Conservation (phyloP, 2,797 vertebrate genomes). For the Microcaecilia unicolor region DNA sequence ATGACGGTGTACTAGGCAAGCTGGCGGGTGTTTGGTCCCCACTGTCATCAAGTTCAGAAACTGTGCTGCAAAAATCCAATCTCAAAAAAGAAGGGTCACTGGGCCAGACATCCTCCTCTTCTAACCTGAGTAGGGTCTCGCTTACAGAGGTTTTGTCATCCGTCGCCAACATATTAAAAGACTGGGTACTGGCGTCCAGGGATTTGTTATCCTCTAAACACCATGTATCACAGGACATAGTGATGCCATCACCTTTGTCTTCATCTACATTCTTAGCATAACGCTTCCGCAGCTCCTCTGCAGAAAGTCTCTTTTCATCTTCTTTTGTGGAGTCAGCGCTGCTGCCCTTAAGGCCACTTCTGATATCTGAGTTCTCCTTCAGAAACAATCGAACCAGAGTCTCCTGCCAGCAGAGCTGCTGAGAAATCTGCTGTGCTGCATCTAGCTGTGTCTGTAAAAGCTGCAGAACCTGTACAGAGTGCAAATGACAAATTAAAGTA, state of each 20-base stretch:
- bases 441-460: constrained; percentile 81
- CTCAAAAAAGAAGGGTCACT: constrained; percentile 66
- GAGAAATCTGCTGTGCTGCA: constrained; percentile 76
- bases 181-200: constrained; percentile 54
- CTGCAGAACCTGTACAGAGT: constrained; percentile 67
- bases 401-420: constrained; percentile 92
- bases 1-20: constrained; percentile 83
- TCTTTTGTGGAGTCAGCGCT: constrained; percentile 46
- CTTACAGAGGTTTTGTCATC: constrained; percentile 57
- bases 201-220: constrained; percentile 66
- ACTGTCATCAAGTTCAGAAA: constrained; percentile 63
- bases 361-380: constrained; percentile 52
- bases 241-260: constrained; percentile 30
- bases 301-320: constrained; percentile 26
- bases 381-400: constrained; percentile 77
- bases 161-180: constrained; percentile 46
- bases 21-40: constrained; percentile 80
- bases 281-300: constrained; percentile 38
- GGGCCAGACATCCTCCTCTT: constrained; percentile 62
- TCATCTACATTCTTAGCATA: constrained; percentile 28
- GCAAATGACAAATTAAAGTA: constrained; percentile 5
- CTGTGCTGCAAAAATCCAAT: constrained; percentile 76
- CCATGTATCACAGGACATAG: constrained; percentile 46
- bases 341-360: constrained; percentile 17
- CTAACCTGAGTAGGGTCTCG: constrained; percentile 53